A percentile compares a stretch with the other conserved stretches of the same genome.
phyloP scores from a whole-genome alignment of 1,140 invertebrate genomes.

The Drosophila aff. region DNA sequence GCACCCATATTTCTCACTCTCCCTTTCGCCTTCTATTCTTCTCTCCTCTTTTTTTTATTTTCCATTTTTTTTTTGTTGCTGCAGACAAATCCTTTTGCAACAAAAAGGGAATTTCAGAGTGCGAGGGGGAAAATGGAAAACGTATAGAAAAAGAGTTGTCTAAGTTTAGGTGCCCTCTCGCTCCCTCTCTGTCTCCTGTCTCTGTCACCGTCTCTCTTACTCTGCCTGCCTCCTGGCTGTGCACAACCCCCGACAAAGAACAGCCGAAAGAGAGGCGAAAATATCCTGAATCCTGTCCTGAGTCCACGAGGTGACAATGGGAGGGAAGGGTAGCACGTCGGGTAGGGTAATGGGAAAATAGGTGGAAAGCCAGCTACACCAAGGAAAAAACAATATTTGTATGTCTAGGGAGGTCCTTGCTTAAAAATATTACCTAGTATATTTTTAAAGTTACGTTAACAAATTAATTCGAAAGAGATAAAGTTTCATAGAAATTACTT shows the following conservation, averaged over 20 bases:
- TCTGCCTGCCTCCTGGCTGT: not conserved
- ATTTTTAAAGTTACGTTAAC: not conserved
- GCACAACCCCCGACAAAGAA: constrained; percentile 67
- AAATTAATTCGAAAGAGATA: not conserved
- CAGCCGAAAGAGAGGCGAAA: constrained; percentile 57
- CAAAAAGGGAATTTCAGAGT: constrained; percentile 20
- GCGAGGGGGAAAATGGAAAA: constrained; percentile 43
- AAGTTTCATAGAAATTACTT: not conserved
- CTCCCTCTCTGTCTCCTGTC: constrained; percentile 5
- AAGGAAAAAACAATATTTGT: not conserved
- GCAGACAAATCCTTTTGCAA: constrained; percentile 49
- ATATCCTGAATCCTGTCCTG: constrained; percentile 25
- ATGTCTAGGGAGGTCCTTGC: too few relatives aligned
- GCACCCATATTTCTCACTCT: constrained; percentile 3
- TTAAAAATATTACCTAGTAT: not conserved
- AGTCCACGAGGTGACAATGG: constrained; percentile 61
- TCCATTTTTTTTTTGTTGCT: constrained; percentile 2
- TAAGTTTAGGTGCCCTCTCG: constrained; percentile 55
- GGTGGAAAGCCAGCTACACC: constrained; percentile 19
- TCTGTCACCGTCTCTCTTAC: not conserved
- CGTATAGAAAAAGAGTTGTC: constrained; percentile 51
- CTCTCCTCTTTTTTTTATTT: not conserved
- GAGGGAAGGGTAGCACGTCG: not conserved
- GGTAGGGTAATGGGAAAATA: not conserved
- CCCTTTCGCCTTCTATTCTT: constrained; percentile 2